A percentile compares a stretch with the other conserved stretches of the same genome.
Evolutionary conservation across 2,888 invertebrate species (phyloP).

Genomic region (Scaptomyza tumidula): DNA sequence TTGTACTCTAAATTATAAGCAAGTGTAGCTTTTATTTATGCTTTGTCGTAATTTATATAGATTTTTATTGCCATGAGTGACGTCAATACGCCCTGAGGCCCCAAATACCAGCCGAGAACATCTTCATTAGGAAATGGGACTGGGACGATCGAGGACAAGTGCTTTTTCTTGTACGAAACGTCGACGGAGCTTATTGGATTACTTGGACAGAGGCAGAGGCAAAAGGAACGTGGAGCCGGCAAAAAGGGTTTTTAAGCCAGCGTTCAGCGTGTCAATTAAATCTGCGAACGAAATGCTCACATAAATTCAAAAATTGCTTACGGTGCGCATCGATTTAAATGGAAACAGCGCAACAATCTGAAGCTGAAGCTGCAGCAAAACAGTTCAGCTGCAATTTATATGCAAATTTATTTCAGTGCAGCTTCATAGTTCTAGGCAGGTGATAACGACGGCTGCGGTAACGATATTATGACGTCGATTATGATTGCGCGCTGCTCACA

Average conservation of each 20-base stretch:
- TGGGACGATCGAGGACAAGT: conserved; percentile 65
- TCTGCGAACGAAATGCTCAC: conserved; percentile 80
- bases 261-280: conserved; percentile 77
- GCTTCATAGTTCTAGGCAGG: conserved; percentile 51
- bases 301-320: conserved; percentile 80
- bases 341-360: conserved; percentile 38
- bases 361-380: conserved; percentile 26
- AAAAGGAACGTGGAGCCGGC: conserved; percentile 1
- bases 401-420: conserved; percentile 72
- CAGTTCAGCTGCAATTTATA: conserved; percentile 70
- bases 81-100: conserved; percentile 58
- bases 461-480: conserved; percentile 76
- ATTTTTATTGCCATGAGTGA: conserved; percentile 61
- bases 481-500: conserved; percentile 61
- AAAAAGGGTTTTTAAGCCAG: conserved; percentile 37
- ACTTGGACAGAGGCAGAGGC: conserved; percentile 40
- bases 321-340: conserved; percentile 81
- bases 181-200: conserved; percentile 82
- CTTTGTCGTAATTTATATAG: conserved; percentile 67
- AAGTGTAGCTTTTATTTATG: conserved; percentile 63
- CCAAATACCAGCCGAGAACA: conserved; percentile 53
- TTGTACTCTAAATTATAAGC: background rate
- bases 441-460: conserved; percentile 67
- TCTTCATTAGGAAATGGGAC: conserved; percentile 72
- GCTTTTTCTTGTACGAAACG: conserved; percentile 82